Percentiles rank a stretch among this genome's conserved stretches.
These are phyloP conservation scores for Beroe ovata DNA, from an alignment of 37 sponge, comb jelly and placozoan species.

Conservation along the genomic window DNA sequence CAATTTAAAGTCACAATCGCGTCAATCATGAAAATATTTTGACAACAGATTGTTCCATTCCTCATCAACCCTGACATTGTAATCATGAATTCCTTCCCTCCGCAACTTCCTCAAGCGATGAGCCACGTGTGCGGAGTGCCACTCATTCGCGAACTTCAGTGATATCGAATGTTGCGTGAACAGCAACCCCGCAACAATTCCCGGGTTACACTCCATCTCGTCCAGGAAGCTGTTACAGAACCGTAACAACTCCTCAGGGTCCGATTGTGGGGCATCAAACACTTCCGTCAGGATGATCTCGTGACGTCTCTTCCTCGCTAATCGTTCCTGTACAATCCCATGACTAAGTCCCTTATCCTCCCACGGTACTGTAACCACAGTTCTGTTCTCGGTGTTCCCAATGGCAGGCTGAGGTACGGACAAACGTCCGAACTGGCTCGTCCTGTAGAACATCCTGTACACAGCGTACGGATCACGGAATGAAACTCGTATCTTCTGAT, in stretches of 20 bases:
- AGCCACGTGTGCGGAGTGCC: not conserved
- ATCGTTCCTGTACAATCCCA: not conserved
- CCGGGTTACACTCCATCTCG: constrained; percentile 4
- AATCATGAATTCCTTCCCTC: not conserved
- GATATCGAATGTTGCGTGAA: not conserved
- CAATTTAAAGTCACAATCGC: too few species aligned
- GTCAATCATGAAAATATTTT: not conserved
- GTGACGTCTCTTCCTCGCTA: not conserved
- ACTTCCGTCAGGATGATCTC: not conserved
- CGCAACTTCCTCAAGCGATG: not conserved
- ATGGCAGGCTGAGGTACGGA: not conserved
- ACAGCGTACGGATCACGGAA: not conserved
- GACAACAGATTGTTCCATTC: not conserved
- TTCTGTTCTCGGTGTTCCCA: not conserved
- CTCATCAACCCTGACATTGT: not conserved
- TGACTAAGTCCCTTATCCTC: not conserved
- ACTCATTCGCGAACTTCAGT: constrained; percentile 10
- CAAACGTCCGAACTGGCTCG: not conserved
- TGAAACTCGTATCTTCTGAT: not conserved
- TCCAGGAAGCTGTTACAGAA: constrained; percentile 16
- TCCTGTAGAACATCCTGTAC: constrained; percentile 5
- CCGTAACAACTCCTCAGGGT: not conserved
- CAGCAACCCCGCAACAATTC: not conserved
- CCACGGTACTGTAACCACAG: not conserved
- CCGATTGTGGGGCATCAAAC: not conserved